phyloP scores from a whole-genome alignment of 1,140 invertebrate species.

The Bombyx mori region ASM3026992v2 NC_085117.1:10317501-10318000 shows the following conservation, averaged over 20 bases:
- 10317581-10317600: no score
- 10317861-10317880: background rate
- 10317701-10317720: no score
- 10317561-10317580: no score
- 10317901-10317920: background rate
- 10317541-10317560: no score
- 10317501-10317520: no score
- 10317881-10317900: background rate
- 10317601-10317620: no score
- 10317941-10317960: conserved; percentile 12
- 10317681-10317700: no score
- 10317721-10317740: no score
- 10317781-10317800: no score
- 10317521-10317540: no score
- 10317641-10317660: background rate
- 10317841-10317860: background rate
- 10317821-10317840: conserved; percentile 4
- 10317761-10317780: background rate
- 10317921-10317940: conserved; percentile 12
- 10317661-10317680: background rate
- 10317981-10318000: conserved; percentile 14
- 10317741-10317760: background rate
- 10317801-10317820: no score
- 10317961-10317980: conserved; percentile 17
- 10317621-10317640: no score